Conservation (phyloP, 2,888 invertebrate genomes). For the Sipha maydis region DNA sequence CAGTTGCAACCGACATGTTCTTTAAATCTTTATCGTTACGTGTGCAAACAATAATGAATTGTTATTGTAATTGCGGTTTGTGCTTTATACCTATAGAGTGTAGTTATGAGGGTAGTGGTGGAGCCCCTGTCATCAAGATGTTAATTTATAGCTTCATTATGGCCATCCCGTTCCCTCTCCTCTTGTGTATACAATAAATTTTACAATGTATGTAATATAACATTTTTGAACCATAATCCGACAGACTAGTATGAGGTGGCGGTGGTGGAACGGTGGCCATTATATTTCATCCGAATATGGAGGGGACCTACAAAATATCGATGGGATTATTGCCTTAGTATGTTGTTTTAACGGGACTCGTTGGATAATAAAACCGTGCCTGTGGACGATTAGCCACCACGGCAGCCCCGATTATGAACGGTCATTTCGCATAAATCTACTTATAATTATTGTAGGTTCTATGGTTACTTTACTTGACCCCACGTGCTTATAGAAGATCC, state of each 20-base stretch:
- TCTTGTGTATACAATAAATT: conserved; percentile 34
- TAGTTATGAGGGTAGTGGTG: not conserved
- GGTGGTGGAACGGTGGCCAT: not conserved
- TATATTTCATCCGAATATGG: conserved; percentile 47
- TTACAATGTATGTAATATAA: conserved; percentile 53
- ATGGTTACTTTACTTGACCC: not conserved
- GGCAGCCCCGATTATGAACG: conserved; percentile 40
- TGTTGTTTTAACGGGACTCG: conserved; percentile 51
- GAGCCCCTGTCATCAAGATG: conserved; percentile 49
- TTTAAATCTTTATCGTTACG: conserved; percentile 33
- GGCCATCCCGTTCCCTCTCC: conserved; percentile 5
- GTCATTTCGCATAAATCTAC: conserved; percentile 40
- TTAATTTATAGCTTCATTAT: conserved; percentile 61
- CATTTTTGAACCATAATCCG: conserved; percentile 56
- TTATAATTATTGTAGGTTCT: conserved; percentile 39
- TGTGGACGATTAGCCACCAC: conserved; percentile 49
- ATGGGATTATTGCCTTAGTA: conserved; percentile 50
- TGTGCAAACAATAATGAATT: conserved; percentile 48
- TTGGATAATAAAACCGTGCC: conserved; percentile 46
- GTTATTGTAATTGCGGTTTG: conserved; percentile 57
- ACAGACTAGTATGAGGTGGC: not conserved
- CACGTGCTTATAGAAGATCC: not conserved
- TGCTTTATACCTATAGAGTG: not conserved
- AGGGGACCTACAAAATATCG: conserved; percentile 48
- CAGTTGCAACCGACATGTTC: conserved; percentile 15